These are phyloP conservation scores for Cataglyphis livida DNA, from an alignment of 2,888 invertebrate species.

Conservation along the genomic window DNA sequence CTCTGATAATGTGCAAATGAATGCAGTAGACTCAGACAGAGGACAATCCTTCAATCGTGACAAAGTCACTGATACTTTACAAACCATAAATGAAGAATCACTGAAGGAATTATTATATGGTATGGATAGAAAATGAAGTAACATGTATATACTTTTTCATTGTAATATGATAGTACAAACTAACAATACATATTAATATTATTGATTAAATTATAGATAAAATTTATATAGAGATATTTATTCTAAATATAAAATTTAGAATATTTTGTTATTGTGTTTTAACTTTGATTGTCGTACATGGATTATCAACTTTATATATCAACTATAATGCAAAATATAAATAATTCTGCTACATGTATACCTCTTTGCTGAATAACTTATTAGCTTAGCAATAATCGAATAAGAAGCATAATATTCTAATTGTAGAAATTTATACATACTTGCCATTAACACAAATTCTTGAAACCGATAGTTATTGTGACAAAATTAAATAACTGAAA, in stretches of 20 bases:
- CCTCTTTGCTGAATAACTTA: background rate
- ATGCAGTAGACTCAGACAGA: constrained; percentile 65
- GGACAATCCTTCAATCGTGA: constrained; percentile 68
- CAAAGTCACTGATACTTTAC: constrained; percentile 76
- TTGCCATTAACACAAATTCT: background rate
- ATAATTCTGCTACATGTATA: background rate
- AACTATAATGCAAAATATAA: background rate
- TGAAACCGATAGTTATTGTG: background rate
- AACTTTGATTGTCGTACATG: background rate
- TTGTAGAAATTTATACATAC: background rate
- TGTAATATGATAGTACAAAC: constrained; percentile 23
- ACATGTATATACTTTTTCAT: background rate
- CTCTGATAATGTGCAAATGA: constrained; percentile 54
- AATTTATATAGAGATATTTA: constrained; percentile 26
- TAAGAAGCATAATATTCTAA: background rate
- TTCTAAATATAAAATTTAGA: constrained; percentile 1
- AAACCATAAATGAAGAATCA: constrained; percentile 86
- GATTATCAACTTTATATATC: background rate
- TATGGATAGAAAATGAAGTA: constrained; percentile 75
- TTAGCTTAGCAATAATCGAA: background rate
- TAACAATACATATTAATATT: constrained; percentile 19
- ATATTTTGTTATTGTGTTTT: background rate
- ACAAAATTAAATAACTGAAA: background rate
- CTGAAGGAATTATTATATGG: constrained; percentile 86
- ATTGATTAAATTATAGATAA: background rate